Base-by-base conservation (phyloP, 2,113 vertebrate species). In the Engystomops pustulosus region DNA sequence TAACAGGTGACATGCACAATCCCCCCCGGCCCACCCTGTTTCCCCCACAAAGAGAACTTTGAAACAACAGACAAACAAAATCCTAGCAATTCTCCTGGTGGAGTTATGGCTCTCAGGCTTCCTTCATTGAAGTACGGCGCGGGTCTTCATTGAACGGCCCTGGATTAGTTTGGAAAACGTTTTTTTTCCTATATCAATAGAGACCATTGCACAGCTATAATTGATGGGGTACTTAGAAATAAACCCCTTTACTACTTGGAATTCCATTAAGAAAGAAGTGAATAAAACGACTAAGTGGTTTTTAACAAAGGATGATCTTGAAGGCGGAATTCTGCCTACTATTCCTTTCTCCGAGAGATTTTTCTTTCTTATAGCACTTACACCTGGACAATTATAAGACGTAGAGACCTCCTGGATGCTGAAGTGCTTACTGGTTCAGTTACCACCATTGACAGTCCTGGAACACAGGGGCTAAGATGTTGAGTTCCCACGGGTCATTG, bases 1-100 rank as follows among this genome's bases (percentile, higher is more conserved):
- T 85, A 93, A 91, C 90, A 94, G 94, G 94, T 94, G 91, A 94
- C 88, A 81, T 1, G 53, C 83, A 32, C 89, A 85, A 79, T 58
- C 82, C 82, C 74, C 83, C 32, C 60, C 45, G 89, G 86, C 90
- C 88, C 86, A 83, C 80, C 82, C 87, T 79, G 74, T 79, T 79
- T 51, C n/a, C 62, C n/a, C 83, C 76, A 75, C 76, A 85, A 74
- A 77, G 83, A 86, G 84, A 86, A 78, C 74, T 85, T 78, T 41
- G 47, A 83, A 85, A 85, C 74, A 84, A 84, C 75, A 86, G 53
- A 88, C 67, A 87, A 70, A 88, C 60, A 83, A 79, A 79, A 85
- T 78, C 62, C 23, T 51, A 15, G 74, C 79, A 85, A 85, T 79
- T 85, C 83, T 79, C 62, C 75, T 70, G 62, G 74, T 1, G 75